Evolutionary conservation across 2,113 vertebrate species (phyloP).

Genomic region (Cathartes aura): DNA sequence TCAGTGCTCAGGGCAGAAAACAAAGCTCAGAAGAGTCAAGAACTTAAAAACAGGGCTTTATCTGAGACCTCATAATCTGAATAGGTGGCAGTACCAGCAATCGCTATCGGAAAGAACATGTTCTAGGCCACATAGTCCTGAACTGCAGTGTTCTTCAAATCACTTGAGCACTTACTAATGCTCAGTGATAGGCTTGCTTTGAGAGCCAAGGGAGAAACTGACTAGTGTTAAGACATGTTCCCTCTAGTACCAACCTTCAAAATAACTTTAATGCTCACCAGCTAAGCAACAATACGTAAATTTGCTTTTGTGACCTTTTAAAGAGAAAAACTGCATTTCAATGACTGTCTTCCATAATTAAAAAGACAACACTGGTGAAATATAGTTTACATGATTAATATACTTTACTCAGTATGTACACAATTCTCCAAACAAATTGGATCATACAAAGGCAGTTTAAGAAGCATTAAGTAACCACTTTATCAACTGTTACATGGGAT

Average conservation of each 20-base stretch:
- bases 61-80: not conserved
- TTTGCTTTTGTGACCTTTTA: not conserved
- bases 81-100: not conserved
- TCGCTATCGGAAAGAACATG: fast-evolving
- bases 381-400: conserved; percentile 23
- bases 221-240: not conserved
- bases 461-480: not conserved
- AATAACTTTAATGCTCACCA: not conserved
- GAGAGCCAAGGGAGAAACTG: not conserved
- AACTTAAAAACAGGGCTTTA: not conserved
- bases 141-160: not conserved
- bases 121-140: fast-evolving
- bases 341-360: not conserved
- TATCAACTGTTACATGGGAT: conserved; percentile 71
- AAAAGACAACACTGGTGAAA: not conserved
- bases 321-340: not conserved
- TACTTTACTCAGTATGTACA: conserved; percentile 46
- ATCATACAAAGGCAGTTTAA: not conserved
- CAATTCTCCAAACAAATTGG: not conserved
- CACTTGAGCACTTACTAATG: not conserved
- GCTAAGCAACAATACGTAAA: not conserved
- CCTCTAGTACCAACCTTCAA: not conserved
- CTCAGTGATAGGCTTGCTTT: not conserved
- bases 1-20: not conserved
- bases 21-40: not conserved